Evolutionary conservation across 35 echinoderm and acorn worm genomes (phyloP).

Genomic region (Patiria miniata): DNA sequence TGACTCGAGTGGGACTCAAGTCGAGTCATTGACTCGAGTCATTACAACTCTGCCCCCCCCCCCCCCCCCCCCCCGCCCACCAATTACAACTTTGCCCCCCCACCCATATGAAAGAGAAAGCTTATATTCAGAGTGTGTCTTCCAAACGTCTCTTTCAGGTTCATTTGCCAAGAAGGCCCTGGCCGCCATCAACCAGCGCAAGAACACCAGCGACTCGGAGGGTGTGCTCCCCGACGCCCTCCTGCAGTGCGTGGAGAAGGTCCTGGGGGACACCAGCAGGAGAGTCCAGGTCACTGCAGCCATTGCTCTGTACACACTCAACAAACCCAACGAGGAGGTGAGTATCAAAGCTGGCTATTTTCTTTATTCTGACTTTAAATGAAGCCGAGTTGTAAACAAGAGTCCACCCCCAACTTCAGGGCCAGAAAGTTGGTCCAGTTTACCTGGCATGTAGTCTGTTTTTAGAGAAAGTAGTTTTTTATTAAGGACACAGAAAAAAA

Average conservation of each 20-base stretch:
- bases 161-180: neutral
- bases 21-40: too few species aligned
- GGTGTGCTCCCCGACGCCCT: constrained; percentile 75
- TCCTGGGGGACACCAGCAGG: constrained; percentile 62
- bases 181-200: neutral
- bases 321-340: constrained; percentile 95
- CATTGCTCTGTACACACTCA: constrained; percentile 87
- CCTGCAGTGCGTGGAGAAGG: constrained; percentile 67
- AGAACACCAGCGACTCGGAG: constrained; percentile 10
- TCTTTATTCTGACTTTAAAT: too few species aligned
- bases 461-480: too few species aligned
- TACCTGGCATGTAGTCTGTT: too few species aligned
- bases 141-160: neutral
- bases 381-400: too few species aligned
- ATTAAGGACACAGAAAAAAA: too few species aligned
- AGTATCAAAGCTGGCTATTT: neutral
- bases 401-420: neutral
- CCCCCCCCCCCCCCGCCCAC: too few species aligned
- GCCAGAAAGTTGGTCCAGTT: neutral
- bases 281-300: constrained; percentile 88
- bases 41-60: too few species aligned
- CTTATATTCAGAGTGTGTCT: too few species aligned
- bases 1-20: too few species aligned
- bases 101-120: neutral
- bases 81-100: neutral